Evolutionary conservation across 2,113 vertebrate species (phyloP).

Genomic region (Rhagologus leucostigma): DNA sequence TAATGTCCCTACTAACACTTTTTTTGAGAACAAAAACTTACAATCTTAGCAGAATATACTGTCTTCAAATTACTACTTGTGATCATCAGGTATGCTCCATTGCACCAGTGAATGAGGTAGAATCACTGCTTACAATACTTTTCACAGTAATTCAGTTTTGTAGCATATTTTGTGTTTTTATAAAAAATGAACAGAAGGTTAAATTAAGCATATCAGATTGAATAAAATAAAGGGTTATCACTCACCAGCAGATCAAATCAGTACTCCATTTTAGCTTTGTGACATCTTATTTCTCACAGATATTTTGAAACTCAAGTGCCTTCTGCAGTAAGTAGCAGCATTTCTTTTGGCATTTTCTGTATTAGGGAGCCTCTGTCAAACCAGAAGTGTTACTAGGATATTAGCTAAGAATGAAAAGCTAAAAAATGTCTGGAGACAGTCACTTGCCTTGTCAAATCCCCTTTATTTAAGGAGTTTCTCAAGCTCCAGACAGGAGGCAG

Average conservation of each 20-base stretch:
- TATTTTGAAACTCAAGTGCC: not conserved
- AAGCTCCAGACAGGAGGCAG: not conserved
- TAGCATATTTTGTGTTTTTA: not conserved
- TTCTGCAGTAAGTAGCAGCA: not conserved
- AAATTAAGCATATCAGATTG: not conserved
- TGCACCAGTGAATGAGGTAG: not conserved
- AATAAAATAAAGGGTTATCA: not conserved
- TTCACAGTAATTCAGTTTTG: not conserved
- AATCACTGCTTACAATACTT: not conserved
- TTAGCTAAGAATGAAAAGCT: not conserved
- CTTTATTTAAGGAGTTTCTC: not conserved
- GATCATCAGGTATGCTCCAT: not conserved
- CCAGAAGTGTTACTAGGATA: not conserved
- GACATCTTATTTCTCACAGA: not conserved
- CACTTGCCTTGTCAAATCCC: not conserved
- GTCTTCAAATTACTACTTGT: not conserved
- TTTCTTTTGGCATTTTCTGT: not conserved
- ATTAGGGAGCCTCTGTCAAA: not conserved
- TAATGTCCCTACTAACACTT: not conserved
- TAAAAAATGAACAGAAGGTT: not conserved
- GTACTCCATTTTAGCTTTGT: not conserved
- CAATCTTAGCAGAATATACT: not conserved
- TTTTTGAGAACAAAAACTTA: not conserved
- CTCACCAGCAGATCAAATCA: not conserved
- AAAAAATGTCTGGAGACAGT: not conserved